These are phyloP conservation scores for Aspidiotus destructor DNA, from an alignment of 2,888 invertebrate genomes.

Conservation along the genomic window DNA sequence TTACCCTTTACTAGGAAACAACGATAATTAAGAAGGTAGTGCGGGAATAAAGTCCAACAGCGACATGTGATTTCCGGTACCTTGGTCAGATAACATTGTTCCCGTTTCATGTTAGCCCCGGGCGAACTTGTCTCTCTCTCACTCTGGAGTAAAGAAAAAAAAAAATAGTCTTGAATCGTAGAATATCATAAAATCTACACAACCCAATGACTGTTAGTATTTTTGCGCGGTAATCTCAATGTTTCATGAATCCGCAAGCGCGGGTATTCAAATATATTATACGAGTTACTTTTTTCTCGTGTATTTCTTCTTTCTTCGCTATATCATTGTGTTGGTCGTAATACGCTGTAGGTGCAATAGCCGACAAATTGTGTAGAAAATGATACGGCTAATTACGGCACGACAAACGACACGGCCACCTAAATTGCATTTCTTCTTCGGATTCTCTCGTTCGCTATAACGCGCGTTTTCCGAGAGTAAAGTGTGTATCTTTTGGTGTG, in stretches of 20 bases:
- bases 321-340: too few relatives aligned
- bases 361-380: slow-evolving; percentile 2
- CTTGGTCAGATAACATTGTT: slow-evolving; percentile 4
- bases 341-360: slow-evolving; percentile 1
- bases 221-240: too few relatives aligned
- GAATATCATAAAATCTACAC: too few relatives aligned
- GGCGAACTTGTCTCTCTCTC: not conserved
- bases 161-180: too few relatives aligned
- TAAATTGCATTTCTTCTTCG: slow-evolving; percentile 4
- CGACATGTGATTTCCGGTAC: slow-evolving; percentile 4
- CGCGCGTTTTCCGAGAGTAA: too few relatives aligned
- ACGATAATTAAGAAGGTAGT: not conserved
- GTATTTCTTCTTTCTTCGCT: too few relatives aligned
- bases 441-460: not conserved
- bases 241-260: too few relatives aligned
- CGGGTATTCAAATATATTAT: too few relatives aligned
- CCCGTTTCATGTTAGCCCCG: slow-evolving; percentile 1
- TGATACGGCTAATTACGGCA: slow-evolving; percentile 3
- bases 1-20: not conserved
- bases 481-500: not conserved
- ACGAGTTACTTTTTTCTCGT: too few relatives aligned
- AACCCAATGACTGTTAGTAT: too few relatives aligned
- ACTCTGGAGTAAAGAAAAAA: too few relatives aligned
- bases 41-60: slow-evolving; percentile 1
- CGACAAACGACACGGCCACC: slow-evolving; percentile 2